These are phyloP conservation scores for Porites rus DNA, from an alignment of 92 coral and sea anemone species.

Conservation along the genomic window DNA sequence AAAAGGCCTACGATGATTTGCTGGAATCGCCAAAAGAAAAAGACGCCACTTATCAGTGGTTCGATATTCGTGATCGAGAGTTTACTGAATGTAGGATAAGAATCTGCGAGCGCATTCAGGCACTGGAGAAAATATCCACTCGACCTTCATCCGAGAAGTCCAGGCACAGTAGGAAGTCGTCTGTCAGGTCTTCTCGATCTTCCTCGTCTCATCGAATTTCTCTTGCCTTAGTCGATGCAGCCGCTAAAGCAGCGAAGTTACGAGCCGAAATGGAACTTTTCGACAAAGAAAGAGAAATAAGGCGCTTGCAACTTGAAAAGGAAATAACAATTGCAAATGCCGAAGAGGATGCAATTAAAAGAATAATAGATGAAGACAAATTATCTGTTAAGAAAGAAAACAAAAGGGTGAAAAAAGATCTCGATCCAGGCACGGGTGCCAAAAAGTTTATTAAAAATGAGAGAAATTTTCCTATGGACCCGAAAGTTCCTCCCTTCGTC, in stretches of 20 bases:
- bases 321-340: conserved; percentile 53
- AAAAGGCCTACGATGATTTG: conserved; percentile 27
- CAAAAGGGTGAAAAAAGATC: not conserved
- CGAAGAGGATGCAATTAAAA: conserved; percentile 40
- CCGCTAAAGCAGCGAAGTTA: too few relatives aligned
- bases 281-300: too few relatives aligned
- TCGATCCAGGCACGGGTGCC: too few relatives aligned
- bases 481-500: too few relatives aligned
- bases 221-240: too few relatives aligned
- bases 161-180: conserved; percentile 12
- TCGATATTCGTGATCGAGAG: too few relatives aligned
- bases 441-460: too few relatives aligned
- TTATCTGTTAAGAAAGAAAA: conserved; percentile 2
- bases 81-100: too few relatives aligned
- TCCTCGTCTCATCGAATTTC: not conserved
- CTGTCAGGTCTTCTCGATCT: conserved; percentile 26
- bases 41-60: not conserved
- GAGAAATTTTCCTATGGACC: too few relatives aligned
- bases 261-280: too few relatives aligned
- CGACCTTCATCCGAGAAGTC: conserved; percentile 3
- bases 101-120: too few relatives aligned
- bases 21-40: conserved; percentile 39
- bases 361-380: conserved; percentile 36
- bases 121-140: too few relatives aligned
- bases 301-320: not conserved